Evolutionary conservation across 2,888 invertebrate genomes (phyloP).

Genomic region (Urechis unicinctus): DNA sequence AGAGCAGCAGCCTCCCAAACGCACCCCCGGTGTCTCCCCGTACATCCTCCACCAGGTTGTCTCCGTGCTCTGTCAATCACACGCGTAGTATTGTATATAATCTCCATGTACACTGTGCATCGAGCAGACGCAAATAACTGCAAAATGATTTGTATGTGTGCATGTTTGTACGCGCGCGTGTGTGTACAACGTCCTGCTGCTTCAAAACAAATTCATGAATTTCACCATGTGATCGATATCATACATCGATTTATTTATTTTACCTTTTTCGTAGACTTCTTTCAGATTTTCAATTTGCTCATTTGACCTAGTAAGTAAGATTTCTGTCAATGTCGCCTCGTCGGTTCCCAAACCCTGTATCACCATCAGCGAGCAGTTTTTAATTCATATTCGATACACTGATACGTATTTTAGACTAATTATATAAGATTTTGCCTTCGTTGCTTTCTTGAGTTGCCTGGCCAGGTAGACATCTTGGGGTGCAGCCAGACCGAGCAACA

Average conservation of each 20-base stretch:
- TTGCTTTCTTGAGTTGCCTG: not conserved
- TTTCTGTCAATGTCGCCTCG: slow-evolving; percentile 51
- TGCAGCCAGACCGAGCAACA: not conserved
- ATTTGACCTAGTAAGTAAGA: slow-evolving; percentile 63
- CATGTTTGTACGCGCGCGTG: too few species aligned
- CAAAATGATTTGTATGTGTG: too few species aligned
- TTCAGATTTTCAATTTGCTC: slow-evolving; percentile 62
- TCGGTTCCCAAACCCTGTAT: not conserved
- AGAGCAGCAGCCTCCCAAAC: slow-evolving; percentile 39
- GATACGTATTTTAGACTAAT: not conserved
- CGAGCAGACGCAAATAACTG: too few species aligned
- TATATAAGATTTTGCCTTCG: not conserved
- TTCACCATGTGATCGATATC: not conserved
- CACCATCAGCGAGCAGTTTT: too few species aligned
- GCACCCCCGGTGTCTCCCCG: slow-evolving; percentile 42
- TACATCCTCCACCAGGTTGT: slow-evolving; percentile 36
- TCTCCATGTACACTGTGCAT: too few species aligned
- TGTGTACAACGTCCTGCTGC: too few species aligned
- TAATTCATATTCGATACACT: too few species aligned
- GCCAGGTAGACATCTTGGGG: not conserved
- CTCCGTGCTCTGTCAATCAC: slow-evolving; percentile 39
- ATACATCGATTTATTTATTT: too few species aligned
- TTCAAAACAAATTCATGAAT: not conserved
- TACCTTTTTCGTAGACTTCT: slow-evolving; percentile 1
- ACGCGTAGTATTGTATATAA: not conserved